Evolutionary conservation across 1,140 invertebrate genomes (phyloP), one percentile per base, ranked within the genome.

Genomic region (Papilio machaon): DNA sequence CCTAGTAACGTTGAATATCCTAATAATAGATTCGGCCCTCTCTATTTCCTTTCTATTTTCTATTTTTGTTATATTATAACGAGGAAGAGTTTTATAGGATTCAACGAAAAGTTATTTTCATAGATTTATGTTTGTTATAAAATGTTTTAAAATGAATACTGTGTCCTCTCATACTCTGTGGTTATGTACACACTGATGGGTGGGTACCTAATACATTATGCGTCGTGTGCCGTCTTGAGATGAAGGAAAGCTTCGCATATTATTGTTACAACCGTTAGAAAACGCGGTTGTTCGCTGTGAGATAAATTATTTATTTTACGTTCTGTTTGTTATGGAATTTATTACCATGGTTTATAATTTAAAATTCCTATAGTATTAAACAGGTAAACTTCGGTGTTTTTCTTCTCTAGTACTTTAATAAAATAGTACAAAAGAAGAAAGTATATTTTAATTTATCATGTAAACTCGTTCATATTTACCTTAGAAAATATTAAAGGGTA

Each of bases 401-500:
- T 19, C 23, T 60, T 23, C 17, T 60, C n/a, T 13, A 54, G 13
- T 54, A 54, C 17, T 60, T 7, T 5, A 60, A 6, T 60, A 19
- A 19, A 60, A 60, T 19, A 60, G 7, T 23, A 35, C 64, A 70
- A 70, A 70, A 70, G 11, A 17, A 17, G 30, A 35, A 7, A 70
- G 30, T 70, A 38, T 35, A 11, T 70, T 70, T 30, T 70, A 15
- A 70, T 70, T 70, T 30, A 70, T 19, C 64, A 70, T 38, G 64
- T 70, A 38, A 35, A 70, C 30, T 35, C 11, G 35, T 58, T 19
- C 30, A 11, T 11, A 70, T 76, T 76, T 76, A 49, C 46, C 74
- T 52, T 76, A 76, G 19, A 76, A 49, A 76, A 76, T 76, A 76
- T 76, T 76, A 47, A 76, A 76, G n/a, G n/a, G 38, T 4, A 46